These are phyloP conservation scores for Scartelaos histophorus DNA, from an alignment of 2,113 vertebrate species.

Conservation along the genomic window DNA sequence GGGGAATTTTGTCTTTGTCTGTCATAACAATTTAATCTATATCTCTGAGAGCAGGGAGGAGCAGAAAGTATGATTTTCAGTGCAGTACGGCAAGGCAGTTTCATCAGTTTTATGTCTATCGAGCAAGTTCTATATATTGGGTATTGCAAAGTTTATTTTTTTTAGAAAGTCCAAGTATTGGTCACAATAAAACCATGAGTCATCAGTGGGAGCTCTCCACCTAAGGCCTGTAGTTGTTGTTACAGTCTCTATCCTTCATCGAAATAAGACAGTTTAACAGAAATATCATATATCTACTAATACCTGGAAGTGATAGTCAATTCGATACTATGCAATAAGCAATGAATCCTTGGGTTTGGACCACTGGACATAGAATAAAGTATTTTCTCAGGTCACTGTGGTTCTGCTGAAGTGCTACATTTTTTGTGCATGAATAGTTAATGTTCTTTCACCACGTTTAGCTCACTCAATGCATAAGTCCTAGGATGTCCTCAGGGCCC, in stretches of 20 bases:
- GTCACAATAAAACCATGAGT: not conserved
- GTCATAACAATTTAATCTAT: conserved; percentile 9
- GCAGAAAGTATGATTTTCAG: not conserved
- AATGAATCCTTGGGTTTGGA: not conserved
- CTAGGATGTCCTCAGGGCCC: not conserved
- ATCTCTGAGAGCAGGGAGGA: not conserved
- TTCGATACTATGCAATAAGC: too few species aligned
- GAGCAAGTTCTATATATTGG: not conserved
- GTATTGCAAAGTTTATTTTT: not conserved
- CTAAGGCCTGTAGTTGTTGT: not conserved
- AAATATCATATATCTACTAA: not conserved
- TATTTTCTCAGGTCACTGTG: not conserved
- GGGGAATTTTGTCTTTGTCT: conserved; percentile 7
- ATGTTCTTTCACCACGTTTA: not conserved
- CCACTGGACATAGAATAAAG: not conserved
- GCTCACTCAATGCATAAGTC: not conserved
- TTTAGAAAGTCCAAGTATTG: not conserved
- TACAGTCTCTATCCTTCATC: too few species aligned
- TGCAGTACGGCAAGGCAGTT: not conserved
- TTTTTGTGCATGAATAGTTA: not conserved
- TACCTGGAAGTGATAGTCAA: too few species aligned
- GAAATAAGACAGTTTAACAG: not conserved
- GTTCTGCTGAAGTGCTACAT: not conserved
- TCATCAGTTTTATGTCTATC: not conserved
- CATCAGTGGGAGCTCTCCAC: not conserved